phyloP scores from a whole-genome alignment of 2,888 invertebrate genomes.

The Eurois occulta region DNA sequence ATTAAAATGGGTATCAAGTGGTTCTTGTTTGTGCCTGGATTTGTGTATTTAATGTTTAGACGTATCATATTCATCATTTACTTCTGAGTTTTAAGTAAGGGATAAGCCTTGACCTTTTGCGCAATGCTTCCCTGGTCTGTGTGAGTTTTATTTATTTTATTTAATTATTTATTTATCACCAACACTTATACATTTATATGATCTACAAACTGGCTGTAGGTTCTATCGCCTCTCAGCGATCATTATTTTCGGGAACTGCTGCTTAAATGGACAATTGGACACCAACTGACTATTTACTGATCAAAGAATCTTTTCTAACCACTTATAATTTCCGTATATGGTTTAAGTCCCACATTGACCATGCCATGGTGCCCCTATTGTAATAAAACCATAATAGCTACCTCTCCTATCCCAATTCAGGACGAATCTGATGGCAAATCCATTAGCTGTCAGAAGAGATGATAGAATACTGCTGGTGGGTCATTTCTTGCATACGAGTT shows the following conservation, averaged over 20 bases:
- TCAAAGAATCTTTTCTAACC: background rate
- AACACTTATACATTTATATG: too few species aligned
- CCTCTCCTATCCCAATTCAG: background rate
- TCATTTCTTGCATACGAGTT: background rate
- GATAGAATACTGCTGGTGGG: background rate
- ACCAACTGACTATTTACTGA: background rate
- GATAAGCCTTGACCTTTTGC: background rate
- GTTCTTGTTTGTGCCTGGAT: conserved; percentile 13
- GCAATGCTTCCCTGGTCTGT: background rate
- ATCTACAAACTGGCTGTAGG: background rate
- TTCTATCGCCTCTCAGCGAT: background rate
- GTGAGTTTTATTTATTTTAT: background rate
- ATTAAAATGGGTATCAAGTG: conserved; percentile 28
- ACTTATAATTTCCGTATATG: background rate
- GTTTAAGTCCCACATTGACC: background rate
- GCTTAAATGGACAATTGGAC: background rate
- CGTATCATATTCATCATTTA: background rate
- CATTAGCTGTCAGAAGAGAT: background rate
- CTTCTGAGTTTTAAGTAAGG: background rate
- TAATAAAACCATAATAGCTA: background rate
- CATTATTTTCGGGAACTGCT: background rate
- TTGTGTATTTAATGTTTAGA: background rate
- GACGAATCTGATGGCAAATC: background rate
- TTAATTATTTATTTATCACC: too few species aligned
- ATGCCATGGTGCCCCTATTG: background rate